Conservation (phyloP, 2,113 vertebrate species). For the Nerophis lumbriciformis region DNA sequence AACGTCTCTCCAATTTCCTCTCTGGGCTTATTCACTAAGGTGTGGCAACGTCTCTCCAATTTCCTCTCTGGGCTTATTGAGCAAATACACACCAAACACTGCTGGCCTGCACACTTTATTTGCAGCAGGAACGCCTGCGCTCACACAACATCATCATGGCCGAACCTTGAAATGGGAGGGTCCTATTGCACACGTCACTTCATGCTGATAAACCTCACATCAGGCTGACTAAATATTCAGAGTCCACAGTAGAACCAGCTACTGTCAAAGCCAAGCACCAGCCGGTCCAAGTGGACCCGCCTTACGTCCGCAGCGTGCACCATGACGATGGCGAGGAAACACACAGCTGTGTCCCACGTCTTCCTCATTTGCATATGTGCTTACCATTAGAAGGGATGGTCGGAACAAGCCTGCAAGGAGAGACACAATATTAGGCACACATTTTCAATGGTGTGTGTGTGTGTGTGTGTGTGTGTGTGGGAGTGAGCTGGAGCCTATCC, state of each 20-base stretch:
- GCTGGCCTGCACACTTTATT: constrained; percentile 13
- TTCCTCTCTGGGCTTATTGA: neutral
- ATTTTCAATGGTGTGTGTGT: neutral
- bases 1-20: neutral
- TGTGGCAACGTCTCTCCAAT: neutral
- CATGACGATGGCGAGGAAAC: no score
- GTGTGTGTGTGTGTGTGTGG: neutral
- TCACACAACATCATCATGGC: constrained; percentile 25
- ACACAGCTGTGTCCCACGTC: neutral
- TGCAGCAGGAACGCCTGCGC: constrained; percentile 62
- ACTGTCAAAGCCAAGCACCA: neutral
- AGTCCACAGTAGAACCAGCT: neutral
- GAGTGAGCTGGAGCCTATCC: no score
- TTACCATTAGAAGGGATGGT: constrained; percentile 41
- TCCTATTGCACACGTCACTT: neutral
- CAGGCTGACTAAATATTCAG: no score
- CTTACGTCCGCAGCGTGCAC: neutral
- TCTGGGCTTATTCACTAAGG: neutral
- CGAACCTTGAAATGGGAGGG: neutral
- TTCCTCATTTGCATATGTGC: neutral
- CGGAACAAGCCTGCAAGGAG: constrained; percentile 41
- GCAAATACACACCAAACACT: neutral
- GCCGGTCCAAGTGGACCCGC: neutral
- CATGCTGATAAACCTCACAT: neutral
- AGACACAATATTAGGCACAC: neutral